Conservation (phyloP, 2,888 invertebrate species). For the Cecidostiba fungosa region DNA sequence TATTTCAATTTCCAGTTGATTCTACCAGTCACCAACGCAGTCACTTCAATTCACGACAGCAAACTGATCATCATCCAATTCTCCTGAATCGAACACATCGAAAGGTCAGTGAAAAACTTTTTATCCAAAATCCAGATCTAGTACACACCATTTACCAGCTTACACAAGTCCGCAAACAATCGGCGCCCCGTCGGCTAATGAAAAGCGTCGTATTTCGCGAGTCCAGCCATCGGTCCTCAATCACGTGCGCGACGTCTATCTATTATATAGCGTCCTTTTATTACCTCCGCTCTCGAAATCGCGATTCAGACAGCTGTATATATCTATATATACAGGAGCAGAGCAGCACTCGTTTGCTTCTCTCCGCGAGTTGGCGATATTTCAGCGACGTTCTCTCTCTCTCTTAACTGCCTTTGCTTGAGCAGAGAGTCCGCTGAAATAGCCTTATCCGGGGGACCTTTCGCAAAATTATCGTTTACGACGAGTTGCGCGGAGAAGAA, state of each 20-base stretch:
- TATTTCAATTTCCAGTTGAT: too few relatives aligned
- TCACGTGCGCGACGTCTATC: slow-evolving; percentile 30
- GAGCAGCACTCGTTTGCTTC: slow-evolving; percentile 17
- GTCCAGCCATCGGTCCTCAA: slow-evolving; percentile 12
- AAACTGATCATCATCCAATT: background rate
- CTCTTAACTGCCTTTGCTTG: slow-evolving; percentile 28
- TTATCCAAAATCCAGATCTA: too few relatives aligned
- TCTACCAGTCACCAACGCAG: too few relatives aligned
- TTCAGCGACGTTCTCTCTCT: background rate
- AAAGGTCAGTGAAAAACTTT: background rate
- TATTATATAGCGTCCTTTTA: slow-evolving; percentile 36
- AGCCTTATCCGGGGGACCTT: slow-evolving; percentile 19
- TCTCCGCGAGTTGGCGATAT: slow-evolving; percentile 22
- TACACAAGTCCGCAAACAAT: background rate
- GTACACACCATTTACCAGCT: background rate
- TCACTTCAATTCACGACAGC: background rate
- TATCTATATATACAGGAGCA: slow-evolving; percentile 1
- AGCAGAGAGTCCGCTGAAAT: background rate
- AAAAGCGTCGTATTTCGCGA: slow-evolving; percentile 30
- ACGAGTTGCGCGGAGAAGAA: background rate
- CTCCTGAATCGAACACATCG: background rate
- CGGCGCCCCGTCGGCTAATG: background rate
- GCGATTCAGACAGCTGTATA: slow-evolving; percentile 21
- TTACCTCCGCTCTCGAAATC: slow-evolving; percentile 42
- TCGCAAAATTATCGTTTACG: slow-evolving; percentile 45